Evolutionary conservation across 2,797 vertebrate genomes (phyloP), one percentile per base, ranked within the genome.

Genomic region (Epinephelus awoara): DNA sequence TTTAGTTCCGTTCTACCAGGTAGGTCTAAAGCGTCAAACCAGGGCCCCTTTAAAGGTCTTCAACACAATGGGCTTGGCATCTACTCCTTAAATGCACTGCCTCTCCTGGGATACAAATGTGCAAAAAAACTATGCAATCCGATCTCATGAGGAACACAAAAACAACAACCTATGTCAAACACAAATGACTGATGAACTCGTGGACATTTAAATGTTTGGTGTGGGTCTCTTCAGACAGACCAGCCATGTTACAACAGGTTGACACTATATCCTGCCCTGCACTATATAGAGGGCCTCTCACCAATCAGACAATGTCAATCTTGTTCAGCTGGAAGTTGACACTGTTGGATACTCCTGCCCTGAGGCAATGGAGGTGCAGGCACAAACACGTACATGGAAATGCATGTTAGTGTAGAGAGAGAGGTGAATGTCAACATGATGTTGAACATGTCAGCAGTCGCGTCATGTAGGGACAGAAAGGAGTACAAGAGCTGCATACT

Each of bases 281-380:
- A 59, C 75, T 63, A 79, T 63, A 51, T 8, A 12, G 19, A 51
- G 81, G 72, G 79, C 87, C 86, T 75, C 78, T 63, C 70, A 14
- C 54, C 77, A 84, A 83, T 84, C 72, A 80, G 38, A 77, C 58
- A 14, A 15, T 68, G 81, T 84, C 85, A 83, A 46, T 89, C 88
- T 83, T 34, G 70, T 79, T 88, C 79, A 86, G 75, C 85, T 91
- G 85, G 86, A 88, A 77, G 86, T 68, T 68, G 73, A 69, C 61
- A 54, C 58, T 27, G 29, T 54, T 46, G 58, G 44, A 77, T 85
- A 49, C 70, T 67, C 57, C 67, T 65, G 82, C 79, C 88, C 85
- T 18, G 55, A 85, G 79, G 88, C 71, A 38, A 49, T 40, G 54
- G 69, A 79, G 81, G 55, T 64, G 69, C 89, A 93, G 64, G 86